Evolutionary conservation across 2,797 vertebrate genomes (phyloP).

Genomic region (Distichodus sexfasciatus): DNA sequence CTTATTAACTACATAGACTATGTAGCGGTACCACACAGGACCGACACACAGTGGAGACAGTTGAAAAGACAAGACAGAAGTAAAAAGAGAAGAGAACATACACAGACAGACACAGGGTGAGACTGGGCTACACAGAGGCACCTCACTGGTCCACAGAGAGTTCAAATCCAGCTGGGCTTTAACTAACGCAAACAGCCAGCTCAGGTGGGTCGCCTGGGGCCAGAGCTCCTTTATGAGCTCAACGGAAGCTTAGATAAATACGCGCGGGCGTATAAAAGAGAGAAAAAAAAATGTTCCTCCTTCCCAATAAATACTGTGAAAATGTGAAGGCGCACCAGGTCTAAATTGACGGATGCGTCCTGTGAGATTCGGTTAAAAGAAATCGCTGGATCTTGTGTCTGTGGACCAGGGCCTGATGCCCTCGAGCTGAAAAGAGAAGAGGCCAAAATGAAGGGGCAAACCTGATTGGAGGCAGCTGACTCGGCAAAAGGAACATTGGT

Average conservation of each 20-base stretch:
- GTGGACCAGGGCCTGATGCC: slow-evolving; percentile 54
- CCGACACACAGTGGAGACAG: slow-evolving; percentile 42
- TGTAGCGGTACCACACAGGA: slow-evolving; percentile 15
- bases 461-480: slow-evolving; percentile 95
- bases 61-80: slow-evolving; percentile 41
- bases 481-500: slow-evolving; percentile 97
- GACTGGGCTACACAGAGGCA: slow-evolving; percentile 46
- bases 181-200: slow-evolving; percentile 29
- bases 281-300: no score
- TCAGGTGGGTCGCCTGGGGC: slow-evolving; percentile 37
- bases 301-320: no score
- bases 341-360: neutral
- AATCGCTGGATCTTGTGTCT: slow-evolving; percentile 40
- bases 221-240: slow-evolving; percentile 14
- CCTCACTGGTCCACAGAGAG: slow-evolving; percentile 50
- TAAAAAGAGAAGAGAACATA: slow-evolving; percentile 44
- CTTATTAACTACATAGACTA: slow-evolving; percentile 20
- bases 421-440: slow-evolving; percentile 80
- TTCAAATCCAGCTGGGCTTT: slow-evolving; percentile 29
- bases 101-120: slow-evolving; percentile 44
- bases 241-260: slow-evolving; percentile 10
- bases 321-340: no score
- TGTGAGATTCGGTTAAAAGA: neutral
- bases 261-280: no score
- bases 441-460: slow-evolving; percentile 92